Evolutionary conservation across 92 coral and sea anemone species (phyloP), one percentile per base, ranked within the genome.

Genomic region (Heteractis magnifica): DNA sequence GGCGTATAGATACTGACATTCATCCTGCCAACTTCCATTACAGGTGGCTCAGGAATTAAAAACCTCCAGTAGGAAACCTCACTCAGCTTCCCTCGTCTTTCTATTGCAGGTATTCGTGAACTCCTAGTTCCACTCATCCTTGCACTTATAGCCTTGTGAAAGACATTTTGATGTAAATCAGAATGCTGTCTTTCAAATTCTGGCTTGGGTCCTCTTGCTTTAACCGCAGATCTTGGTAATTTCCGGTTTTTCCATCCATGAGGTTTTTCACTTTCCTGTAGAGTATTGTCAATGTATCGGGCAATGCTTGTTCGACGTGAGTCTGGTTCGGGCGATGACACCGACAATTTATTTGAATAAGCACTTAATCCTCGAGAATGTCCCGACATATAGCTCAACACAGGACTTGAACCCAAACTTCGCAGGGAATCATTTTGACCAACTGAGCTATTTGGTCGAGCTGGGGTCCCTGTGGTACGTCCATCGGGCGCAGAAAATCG

Each of bases 1-100:
- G 98, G 98, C 3, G 98, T 95, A 68, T 89, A 95, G 52, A 95
- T 95, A 81, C 98, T 95, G 18, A 95, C 98, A 62, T 95, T 95
- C 98, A 95, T 95, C 74, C 92, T 86, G 10, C 82, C 97, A 16
- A 95, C 94, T 71, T 89, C 98, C 88, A 93, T 89, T 80, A 88
- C 88, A 0, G 98, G 98, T 6, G 98, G 98, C 81, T 94, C 97
- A 15, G 98, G 98, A 19, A 92, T 94, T 76, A 95, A 87, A 75
- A 95, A 84, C 74, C 87, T 90, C 98, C 95, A 94, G 84, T 93
- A 93, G 48, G 76, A 26, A 34, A 59, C 72, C 49, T 93, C 97
- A 26, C 84, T 87, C 12, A 93, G 89, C 50, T 93, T 93, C 1
- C 97, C 97, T 18, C 87, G 79, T 79, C 97, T 81, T 41, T 89